Conservation (phyloP, 2,888 invertebrate species). For the Campopleginae sp. region DNA sequence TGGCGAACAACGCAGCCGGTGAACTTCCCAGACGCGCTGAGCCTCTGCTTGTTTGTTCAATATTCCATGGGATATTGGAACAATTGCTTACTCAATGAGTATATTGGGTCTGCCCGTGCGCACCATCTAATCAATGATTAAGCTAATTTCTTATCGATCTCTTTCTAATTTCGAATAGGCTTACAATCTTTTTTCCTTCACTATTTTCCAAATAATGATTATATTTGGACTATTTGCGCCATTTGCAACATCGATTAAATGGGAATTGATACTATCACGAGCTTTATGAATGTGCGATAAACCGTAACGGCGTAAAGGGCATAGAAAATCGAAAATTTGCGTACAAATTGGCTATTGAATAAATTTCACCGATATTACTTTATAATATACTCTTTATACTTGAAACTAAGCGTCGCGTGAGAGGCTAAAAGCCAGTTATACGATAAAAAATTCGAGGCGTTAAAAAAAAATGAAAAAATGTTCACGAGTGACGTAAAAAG, state of each 20-base stretch:
- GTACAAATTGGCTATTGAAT: constrained; percentile 16
- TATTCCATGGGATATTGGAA: constrained; percentile 16
- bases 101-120: neutral
- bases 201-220: too few relatives aligned
- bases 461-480: constrained; percentile 12
- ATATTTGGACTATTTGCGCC: neutral
- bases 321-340: constrained; percentile 16
- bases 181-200: neutral
- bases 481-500: constrained; percentile 28
- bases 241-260: neutral
- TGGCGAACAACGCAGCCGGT: constrained; percentile 56
- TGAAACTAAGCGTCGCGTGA: neutral
- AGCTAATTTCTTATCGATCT: neutral
- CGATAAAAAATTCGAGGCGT: neutral
- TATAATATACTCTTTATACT: neutral
- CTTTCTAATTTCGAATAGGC: neutral
- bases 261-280: constrained; percentile 1
- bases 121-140: neutral
- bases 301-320: neutral
- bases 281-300: neutral
- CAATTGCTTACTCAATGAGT: neutral
- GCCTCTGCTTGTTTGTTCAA: constrained; percentile 14
- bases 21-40: constrained; percentile 40
- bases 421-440: neutral
- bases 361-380: constrained; percentile 6